Base-by-base conservation (phyloP, 2,888 invertebrate species). In the Acanthococcus lagerstroemiae region DNA sequence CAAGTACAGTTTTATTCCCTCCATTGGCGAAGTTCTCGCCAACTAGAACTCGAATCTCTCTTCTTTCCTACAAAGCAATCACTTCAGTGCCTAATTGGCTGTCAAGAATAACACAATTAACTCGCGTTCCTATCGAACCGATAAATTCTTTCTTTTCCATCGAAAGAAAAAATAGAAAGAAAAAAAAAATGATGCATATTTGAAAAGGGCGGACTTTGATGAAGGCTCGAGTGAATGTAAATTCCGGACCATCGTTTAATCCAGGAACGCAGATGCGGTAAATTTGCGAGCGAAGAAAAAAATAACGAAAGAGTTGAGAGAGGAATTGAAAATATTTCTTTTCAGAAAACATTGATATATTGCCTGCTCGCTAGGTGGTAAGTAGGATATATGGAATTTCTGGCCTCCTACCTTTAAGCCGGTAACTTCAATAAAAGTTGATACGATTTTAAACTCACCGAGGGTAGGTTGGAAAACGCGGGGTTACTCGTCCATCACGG, bases 361-460 rank as follows among this genome's bases (percentile, higher is more conserved):
- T 57, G 46, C 57, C 57, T 19, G 24, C 22, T 22, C 44, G 57
- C 22, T 57, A 45, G 57, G 57, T 57, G 57, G 57, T 44, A 57
- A 57, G 45, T 57, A 57, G 57, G 17, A 57, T 57, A 57, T 57
- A 57, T 45, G 57, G 45, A 44, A 57, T 57, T 57, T 44, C 37
- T 25, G 4, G 45, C 22, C 45, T 30, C 45, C 27, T 55, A 45
- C 57, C 45, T 57, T 57, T 44, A 45, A 24, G 57, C 57, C 22
- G 57, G 25, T 57, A 57, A 57, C 57, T 57, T 57, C 45, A 57
- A 57, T 57, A 57, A 57, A 57, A 57, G 6, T 45, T 45, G 15
- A 45, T 45, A 45, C 15, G 15, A 19, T 45, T 37, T 37, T 45
- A 45, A 45, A 4, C n/a, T n/a, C n/a, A 45, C 7, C 4, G 46